Conservation (phyloP, 2,113 vertebrate genomes). For the Corythornis vintsioides region DNA sequence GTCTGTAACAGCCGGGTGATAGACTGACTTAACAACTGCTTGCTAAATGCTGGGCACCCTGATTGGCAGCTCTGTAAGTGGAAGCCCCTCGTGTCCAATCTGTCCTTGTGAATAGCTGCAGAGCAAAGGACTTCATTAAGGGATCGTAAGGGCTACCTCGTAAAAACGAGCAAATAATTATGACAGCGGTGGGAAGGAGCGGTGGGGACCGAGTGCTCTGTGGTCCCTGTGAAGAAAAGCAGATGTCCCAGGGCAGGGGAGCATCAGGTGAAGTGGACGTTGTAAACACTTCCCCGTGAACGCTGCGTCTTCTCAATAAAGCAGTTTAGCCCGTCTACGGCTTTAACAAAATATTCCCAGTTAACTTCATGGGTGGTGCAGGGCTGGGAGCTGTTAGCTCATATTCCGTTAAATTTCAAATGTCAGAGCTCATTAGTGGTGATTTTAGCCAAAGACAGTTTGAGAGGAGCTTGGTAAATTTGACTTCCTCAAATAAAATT, state of each 20-base stretch:
- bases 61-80: neutral
- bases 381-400: conserved; percentile 76
- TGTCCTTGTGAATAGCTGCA: conserved; percentile 30
- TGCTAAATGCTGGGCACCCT: neutral
- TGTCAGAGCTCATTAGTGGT: conserved; percentile 77
- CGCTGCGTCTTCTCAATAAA: conserved; percentile 72
- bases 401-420: conserved; percentile 74
- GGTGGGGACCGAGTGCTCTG: neutral
- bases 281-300: conserved; percentile 67
- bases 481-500: conserved; percentile 76
- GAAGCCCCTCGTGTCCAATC: conserved; percentile 46
- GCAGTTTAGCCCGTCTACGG: neutral
- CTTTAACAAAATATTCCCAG: conserved; percentile 70
- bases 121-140: conserved; percentile 62
- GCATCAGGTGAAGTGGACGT: conserved; percentile 62
- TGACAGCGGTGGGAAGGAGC: neutral
- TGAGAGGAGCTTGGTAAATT: conserved; percentile 67
- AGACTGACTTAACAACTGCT: conserved; percentile 31
- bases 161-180: conserved; percentile 62
- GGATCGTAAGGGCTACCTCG: neutral
- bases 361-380: conserved; percentile 76
- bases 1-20: conserved; percentile 1
- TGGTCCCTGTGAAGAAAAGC: conserved; percentile 53
- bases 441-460: conserved; percentile 78
- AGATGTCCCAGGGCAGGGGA: conserved; percentile 46